phyloP scores from a whole-genome alignment of 1,140 invertebrate genomes.

The Aphelenchoides avenae region DNA sequence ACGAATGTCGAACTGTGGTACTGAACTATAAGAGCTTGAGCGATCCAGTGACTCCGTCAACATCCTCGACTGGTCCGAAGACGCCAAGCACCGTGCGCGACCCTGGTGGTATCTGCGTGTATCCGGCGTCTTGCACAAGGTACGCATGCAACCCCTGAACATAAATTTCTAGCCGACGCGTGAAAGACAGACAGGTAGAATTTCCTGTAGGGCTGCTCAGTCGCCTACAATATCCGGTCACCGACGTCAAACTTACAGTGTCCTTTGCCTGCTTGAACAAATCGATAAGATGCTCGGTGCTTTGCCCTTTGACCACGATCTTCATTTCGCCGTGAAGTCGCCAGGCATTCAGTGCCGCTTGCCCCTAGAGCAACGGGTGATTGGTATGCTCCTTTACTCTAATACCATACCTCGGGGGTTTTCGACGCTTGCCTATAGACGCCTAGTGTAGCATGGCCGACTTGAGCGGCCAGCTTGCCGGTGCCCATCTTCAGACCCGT shows the following conservation, averaged over 20 bases:
- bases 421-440: conserved; percentile 63
- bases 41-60: conserved; percentile 62
- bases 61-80: conserved; percentile 62
- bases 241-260: conserved; percentile 38
- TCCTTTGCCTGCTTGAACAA: conserved; percentile 63
- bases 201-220: not conserved
- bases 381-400: too few species aligned
- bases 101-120: conserved; percentile 65
- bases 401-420: conserved; percentile 61
- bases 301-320: conserved; percentile 66
- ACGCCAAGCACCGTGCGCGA: conserved; percentile 63
- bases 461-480: conserved; percentile 68
- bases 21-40: conserved; percentile 60
- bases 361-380: conserved; percentile 27
- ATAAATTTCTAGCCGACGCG: too few species aligned
- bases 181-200: too few species aligned
- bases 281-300: conserved; percentile 64
- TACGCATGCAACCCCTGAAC: conserved; percentile 63
- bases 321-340: conserved; percentile 65
- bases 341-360: conserved; percentile 33
- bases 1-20: too few species aligned
- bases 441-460: conserved; percentile 67
- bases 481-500: conserved; percentile 66
- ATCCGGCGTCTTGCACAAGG: conserved; percentile 67
- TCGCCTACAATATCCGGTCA: too few species aligned